phyloP scores from a whole-genome alignment of 2,888 invertebrate species.

The Eretmocerus hayati region DNA sequence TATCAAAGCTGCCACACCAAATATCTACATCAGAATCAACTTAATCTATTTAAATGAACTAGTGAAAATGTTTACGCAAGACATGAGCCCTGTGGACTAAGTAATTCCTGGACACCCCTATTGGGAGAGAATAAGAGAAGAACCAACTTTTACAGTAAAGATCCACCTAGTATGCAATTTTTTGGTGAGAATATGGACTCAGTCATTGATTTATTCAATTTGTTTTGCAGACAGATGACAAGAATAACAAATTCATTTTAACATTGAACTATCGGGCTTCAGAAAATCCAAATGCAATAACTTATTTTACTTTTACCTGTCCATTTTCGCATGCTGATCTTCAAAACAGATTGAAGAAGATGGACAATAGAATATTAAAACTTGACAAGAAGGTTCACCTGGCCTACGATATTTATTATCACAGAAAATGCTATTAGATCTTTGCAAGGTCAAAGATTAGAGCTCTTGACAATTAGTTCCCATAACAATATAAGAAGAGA shows the following conservation, averaged over 20 bases:
- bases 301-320: slow-evolving; percentile 87
- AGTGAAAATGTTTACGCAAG: slow-evolving; percentile 84
- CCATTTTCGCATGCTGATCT: slow-evolving; percentile 81
- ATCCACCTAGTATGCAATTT: too few species aligned
- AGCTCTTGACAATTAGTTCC: slow-evolving; percentile 77
- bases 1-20: slow-evolving; percentile 54
- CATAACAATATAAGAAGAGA: slow-evolving; percentile 67
- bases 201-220: slow-evolving; percentile 2
- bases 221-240: slow-evolving; percentile 54
- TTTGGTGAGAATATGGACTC: too few species aligned
- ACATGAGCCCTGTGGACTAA: slow-evolving; percentile 77
- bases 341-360: slow-evolving; percentile 62
- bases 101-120: slow-evolving; percentile 68
- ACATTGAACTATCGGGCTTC: slow-evolving; percentile 66
- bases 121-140: slow-evolving; percentile 80
- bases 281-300: slow-evolving; percentile 64
- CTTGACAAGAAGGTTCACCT: slow-evolving; percentile 20
- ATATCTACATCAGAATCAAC: slow-evolving; percentile 65
- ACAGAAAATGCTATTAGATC: slow-evolving; percentile 75
- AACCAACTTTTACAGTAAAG: slow-evolving; percentile 67
- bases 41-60: slow-evolving; percentile 84
- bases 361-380: slow-evolving; percentile 58
- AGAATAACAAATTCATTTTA: slow-evolving; percentile 65
- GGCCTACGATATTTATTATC: slow-evolving; percentile 74
- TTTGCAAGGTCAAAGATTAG: slow-evolving; percentile 69